Evolutionary conservation across 1,140 invertebrate species (phyloP), one percentile per base, ranked within the genome.

Genomic region (Trichogramma pretiosum): DNA sequence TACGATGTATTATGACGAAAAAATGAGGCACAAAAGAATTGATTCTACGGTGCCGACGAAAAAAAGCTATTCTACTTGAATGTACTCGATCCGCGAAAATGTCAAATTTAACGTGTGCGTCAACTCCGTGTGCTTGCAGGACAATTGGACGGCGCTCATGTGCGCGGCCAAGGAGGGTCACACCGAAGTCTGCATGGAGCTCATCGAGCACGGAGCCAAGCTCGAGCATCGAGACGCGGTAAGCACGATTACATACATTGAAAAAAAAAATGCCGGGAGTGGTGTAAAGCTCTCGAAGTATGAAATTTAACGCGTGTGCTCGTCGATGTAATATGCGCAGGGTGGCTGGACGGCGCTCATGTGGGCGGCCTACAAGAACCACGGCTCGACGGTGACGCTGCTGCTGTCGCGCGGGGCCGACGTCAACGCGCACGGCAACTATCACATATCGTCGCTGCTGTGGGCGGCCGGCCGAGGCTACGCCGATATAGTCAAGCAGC

Each of bases 281-380:
- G 16, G 7, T n/a, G n/a, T n/a, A n/a, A n/a, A n/a, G n/a, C n/a
- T n/a, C n/a, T n/a, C n/a, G n/a, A n/a, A n/a, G n/a, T n/a, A n/a
- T n/a, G n/a, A n/a, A n/a, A n/a, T n/a, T n/a, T n/a, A n/a, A n/a
- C n/a, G 21, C 21, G 21, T 35, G 17, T 35, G 16, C n/a, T 35
- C n/a, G n/a, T n/a, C n/a, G n/a, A n/a, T n/a, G n/a, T n/a, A n/a
- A n/a, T 17, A 14, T 53, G 13, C 17, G 5, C 60, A 94, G 90
- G 92, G 93, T 56, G 90, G 90, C 18, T 99, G 95, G 94, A 93
- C 93, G 2, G 77, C 93, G 1, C 75, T 99, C 30, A 95, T 98
- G 88, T 99, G 95, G 95, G 92, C 93, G 0, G 82, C 87, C 7
- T 98, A 99, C 65, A 93, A 95, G 70, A 92, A 92, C 3, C 80